Evolutionary conservation across 2,888 invertebrate species (phyloP).

Genomic region (Megaustenia siamemsis): DNA sequence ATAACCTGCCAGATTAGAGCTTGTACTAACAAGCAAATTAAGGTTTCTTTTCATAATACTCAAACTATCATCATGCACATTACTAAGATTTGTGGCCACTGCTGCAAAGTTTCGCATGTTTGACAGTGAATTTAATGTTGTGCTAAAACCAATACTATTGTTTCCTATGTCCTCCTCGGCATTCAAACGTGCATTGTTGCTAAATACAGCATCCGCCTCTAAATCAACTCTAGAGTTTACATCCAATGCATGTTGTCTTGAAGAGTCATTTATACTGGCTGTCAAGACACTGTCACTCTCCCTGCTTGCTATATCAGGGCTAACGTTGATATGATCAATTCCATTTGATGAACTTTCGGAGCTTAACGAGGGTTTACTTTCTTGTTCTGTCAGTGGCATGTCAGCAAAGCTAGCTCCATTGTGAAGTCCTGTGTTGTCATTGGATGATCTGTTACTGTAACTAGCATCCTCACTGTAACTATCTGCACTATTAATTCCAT

Average conservation of each 20-base stretch:
- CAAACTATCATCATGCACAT: constrained; percentile 26
- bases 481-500: not conserved
- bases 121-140: not conserved
- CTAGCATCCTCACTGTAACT: not conserved
- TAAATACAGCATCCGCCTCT: constrained; percentile 31
- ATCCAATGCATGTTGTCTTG: not conserved
- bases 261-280: not conserved
- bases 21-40: constrained; percentile 32
- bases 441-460: not conserved
- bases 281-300: not conserved
- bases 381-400: not conserved
- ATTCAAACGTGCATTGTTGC: constrained; percentile 41
- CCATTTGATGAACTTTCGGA: constrained; percentile 4
- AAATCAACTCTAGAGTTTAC: not conserved
- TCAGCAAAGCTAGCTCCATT: not conserved
- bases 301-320: not conserved
- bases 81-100: not conserved
- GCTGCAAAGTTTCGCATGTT: constrained; percentile 32
- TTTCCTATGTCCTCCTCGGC: constrained; percentile 27
- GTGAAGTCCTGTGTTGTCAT: not conserved
- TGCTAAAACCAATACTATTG: constrained; percentile 28
- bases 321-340: constrained; percentile 4
- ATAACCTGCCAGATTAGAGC: constrained; percentile 36
- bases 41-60: constrained; percentile 38
- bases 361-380: not conserved